A percentile compares a stretch with the other conserved stretches of the same genome.
These are phyloP conservation scores for Drosophila navojoa DNA, from an alignment of 1,140 invertebrate genomes.

Conservation along the genomic window DNA sequence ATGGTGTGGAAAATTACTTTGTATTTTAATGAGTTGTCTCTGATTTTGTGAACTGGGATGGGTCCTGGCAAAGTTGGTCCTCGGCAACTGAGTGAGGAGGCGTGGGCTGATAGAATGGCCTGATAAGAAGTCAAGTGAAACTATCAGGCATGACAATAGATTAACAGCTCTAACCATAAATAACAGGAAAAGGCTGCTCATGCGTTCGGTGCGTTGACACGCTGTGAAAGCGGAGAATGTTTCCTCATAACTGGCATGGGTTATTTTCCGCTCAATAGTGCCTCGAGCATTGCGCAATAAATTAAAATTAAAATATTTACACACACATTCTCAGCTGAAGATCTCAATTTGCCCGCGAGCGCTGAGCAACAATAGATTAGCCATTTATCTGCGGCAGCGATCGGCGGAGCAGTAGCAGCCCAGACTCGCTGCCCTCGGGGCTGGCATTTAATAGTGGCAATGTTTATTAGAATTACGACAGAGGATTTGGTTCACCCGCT, in stretches of 20 bases:
- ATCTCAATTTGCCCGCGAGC: conserved; percentile 16
- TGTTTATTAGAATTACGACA: conserved; percentile 45
- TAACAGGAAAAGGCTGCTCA: not conserved
- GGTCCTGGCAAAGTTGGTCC: conserved; percentile 8
- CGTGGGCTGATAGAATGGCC: too few relatives aligned
- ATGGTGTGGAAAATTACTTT: conserved; percentile 82
- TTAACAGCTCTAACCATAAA: conserved; percentile 35
- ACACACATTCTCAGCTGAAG: conserved; percentile 11
- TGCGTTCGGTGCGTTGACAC: too few relatives aligned
- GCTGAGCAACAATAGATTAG: conserved; percentile 25
- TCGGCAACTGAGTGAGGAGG: too few relatives aligned
- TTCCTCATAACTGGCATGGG: too few relatives aligned
- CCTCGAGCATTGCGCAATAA: conserved; percentile 22
- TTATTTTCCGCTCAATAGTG: not conserved
- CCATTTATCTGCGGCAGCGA: conserved; percentile 39
- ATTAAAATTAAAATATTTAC: conserved; percentile 66
- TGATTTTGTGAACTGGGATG: conserved; percentile 11
- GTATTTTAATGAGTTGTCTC: conserved; percentile 74
- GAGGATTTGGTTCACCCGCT: not conserved
- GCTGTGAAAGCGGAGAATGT: too few relatives aligned
- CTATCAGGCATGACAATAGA: conserved; percentile 28
- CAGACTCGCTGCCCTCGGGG: conserved; percentile 30
- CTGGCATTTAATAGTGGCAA: conserved; percentile 49
- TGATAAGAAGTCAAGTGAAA: conserved; percentile 18
- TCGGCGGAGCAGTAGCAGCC: conserved; percentile 16